Evolutionary conservation across 2,888 invertebrate species (phyloP).

Genomic region (Bursaphelenchus okinawaensis): DNA sequence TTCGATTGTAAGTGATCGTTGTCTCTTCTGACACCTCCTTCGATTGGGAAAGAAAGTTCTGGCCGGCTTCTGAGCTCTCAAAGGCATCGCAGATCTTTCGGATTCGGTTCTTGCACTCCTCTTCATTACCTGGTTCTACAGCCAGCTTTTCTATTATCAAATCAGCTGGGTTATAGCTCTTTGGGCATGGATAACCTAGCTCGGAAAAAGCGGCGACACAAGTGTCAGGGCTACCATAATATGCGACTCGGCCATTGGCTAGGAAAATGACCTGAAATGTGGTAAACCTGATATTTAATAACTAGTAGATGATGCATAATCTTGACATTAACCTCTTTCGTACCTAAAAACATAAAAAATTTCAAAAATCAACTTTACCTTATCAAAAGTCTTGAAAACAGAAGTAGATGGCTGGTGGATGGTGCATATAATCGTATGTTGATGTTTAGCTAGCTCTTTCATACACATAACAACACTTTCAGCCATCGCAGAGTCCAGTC

Average conservation of each 20-base stretch:
- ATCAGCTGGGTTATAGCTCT: conserved; percentile 88
- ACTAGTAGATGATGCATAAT: too few relatives aligned
- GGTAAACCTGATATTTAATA: too few relatives aligned
- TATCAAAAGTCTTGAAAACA: conserved; percentile 52
- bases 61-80: conserved; percentile 40
- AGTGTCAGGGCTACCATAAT: conserved; percentile 67
- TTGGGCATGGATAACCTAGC: conserved; percentile 64
- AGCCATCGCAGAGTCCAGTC: conserved; percentile 93
- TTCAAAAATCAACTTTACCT: conserved; percentile 24
- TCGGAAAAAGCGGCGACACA: conserved; percentile 42
- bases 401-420: conserved; percentile 57
- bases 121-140: conserved; percentile 61
- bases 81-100: conserved; percentile 57
- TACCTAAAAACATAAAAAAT: neutral
- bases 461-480: conserved; percentile 73
- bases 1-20: neutral
- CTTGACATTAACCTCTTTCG: too few relatives aligned
- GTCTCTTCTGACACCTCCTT: neutral
- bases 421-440: conserved; percentile 56
- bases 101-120: conserved; percentile 25
- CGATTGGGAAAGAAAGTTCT: conserved; percentile 8
- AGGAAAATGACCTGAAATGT: conserved; percentile 65
- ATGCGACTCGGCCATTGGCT: conserved; percentile 82
- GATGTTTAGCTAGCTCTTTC: conserved; percentile 42
- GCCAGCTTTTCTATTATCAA: conserved; percentile 84